Evolutionary conservation across 2,888 invertebrate species (phyloP).

Genomic region (Iphiclides podalirius): DNA sequence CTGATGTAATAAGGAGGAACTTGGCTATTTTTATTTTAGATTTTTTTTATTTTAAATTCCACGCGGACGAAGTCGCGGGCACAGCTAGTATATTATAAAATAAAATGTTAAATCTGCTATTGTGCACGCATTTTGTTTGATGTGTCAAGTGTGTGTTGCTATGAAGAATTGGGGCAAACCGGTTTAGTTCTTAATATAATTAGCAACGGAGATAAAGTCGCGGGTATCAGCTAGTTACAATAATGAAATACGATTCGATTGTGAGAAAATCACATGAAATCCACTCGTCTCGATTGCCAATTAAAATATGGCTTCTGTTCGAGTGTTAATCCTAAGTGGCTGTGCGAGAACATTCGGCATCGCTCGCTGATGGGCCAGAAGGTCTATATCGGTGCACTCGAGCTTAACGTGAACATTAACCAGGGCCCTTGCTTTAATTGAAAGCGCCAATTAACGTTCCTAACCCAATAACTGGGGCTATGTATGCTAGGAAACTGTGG

Average conservation of each 20-base stretch:
- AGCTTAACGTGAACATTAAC: slow-evolving; percentile 25
- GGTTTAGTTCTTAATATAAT: too few species aligned
- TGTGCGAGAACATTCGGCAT: slow-evolving; percentile 18
- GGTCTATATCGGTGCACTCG: slow-evolving; percentile 19
- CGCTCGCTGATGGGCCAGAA: slow-evolving; percentile 5
- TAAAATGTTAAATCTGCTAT: too few species aligned
- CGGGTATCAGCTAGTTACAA: too few species aligned
- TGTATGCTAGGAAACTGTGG: slow-evolving; percentile 12
- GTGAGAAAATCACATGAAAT: slow-evolving; percentile 18
- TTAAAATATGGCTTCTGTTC: slow-evolving; percentile 20
- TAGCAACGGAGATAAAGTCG: too few species aligned
- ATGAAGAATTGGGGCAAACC: too few species aligned
- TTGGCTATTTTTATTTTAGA: too few species aligned
- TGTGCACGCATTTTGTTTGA: too few species aligned
- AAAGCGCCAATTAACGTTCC: slow-evolving; percentile 33
- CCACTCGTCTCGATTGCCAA: slow-evolving; percentile 9
- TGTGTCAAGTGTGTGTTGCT: too few species aligned
- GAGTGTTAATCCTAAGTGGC: slow-evolving; percentile 22
- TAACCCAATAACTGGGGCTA: slow-evolving; percentile 23
- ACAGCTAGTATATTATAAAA: too few species aligned
- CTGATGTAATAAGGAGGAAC: too few species aligned
- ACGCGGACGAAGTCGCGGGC: too few species aligned
- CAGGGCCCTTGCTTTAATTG: slow-evolving; percentile 29
- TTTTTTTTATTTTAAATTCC: too few species aligned
- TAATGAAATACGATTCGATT: slow-evolving; percentile 5